Evolutionary conservation across 2,888 invertebrate genomes (phyloP).

Genomic region (Ochropleura leucogaster): DNA sequence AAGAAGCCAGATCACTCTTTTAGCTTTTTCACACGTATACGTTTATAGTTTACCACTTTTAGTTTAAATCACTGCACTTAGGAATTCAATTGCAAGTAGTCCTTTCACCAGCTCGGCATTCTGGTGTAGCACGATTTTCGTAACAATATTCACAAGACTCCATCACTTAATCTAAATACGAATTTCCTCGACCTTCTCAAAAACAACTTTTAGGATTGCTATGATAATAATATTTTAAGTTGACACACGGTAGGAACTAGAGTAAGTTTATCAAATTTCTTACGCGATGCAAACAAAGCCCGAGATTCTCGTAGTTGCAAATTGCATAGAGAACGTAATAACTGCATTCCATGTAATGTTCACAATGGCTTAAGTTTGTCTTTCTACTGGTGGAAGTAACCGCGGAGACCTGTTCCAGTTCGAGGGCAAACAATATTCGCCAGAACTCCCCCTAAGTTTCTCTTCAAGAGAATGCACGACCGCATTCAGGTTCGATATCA

Average conservation of each 20-base stretch:
- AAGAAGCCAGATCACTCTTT: slow-evolving; percentile 66
- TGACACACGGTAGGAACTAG: slow-evolving; percentile 24
- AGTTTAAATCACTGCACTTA: slow-evolving; percentile 60
- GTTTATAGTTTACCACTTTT: slow-evolving; percentile 58
- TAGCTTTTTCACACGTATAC: slow-evolving; percentile 58
- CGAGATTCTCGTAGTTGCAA: slow-evolving; percentile 64
- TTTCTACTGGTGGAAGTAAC: slow-evolving; percentile 69
- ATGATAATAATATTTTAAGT: slow-evolving; percentile 15
- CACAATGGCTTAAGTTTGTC: slow-evolving; percentile 80
- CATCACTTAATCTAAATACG: slow-evolving; percentile 74
- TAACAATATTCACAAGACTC: slow-evolving; percentile 74
- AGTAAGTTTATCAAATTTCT: slow-evolving; percentile 51
- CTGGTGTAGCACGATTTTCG: slow-evolving; percentile 53
- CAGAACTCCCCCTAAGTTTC: slow-evolving; percentile 67
- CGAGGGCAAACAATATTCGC: slow-evolving; percentile 70
- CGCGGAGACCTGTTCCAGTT: slow-evolving; percentile 70
- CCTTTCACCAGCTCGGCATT: slow-evolving; percentile 67
- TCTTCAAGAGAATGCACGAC: slow-evolving; percentile 64
- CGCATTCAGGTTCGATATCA: slow-evolving; percentile 71
- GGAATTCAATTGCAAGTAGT: slow-evolving; percentile 65
- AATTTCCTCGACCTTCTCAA: slow-evolving; percentile 72
- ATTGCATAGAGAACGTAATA: slow-evolving; percentile 72
- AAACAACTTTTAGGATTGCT: slow-evolving; percentile 64
- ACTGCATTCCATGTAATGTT: slow-evolving; percentile 71
- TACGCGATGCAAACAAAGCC: slow-evolving; percentile 64